phyloP scores from a whole-genome alignment of 2,888 invertebrate genomes.

The Agriopis marginaria region DNA sequence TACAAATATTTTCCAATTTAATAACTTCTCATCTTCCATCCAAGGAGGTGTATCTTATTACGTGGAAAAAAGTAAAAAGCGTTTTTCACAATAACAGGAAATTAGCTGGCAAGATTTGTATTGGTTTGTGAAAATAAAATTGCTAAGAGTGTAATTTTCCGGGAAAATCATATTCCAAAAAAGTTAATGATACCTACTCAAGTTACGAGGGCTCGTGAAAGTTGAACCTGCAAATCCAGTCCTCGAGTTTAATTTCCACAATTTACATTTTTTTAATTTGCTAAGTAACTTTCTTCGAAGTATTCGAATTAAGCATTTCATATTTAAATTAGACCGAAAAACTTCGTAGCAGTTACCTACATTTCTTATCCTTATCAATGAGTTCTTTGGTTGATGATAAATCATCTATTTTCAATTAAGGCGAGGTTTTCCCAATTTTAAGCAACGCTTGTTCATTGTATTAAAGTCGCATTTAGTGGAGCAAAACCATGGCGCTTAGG shows the following conservation, averaged over 20 bases:
- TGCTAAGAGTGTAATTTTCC: not conserved
- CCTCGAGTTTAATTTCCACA: slow-evolving; percentile 16
- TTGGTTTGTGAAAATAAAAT: not conserved
- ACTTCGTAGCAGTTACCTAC: slow-evolving; percentile 1
- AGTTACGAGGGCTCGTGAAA: slow-evolving; percentile 20
- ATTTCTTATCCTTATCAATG: too few species aligned
- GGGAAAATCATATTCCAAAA: slow-evolving; percentile 2
- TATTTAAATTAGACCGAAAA: slow-evolving; percentile 17
- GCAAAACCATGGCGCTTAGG: too few species aligned
- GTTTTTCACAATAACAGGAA: not conserved
- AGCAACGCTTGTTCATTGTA: too few species aligned
- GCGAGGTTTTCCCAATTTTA: not conserved
- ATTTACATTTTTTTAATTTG: slow-evolving; percentile 25
- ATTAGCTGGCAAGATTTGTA: not conserved
- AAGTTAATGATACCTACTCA: slow-evolving; percentile 14
- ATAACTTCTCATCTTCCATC: not conserved
- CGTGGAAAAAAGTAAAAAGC: not conserved
- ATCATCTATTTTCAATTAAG: not conserved
- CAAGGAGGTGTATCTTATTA: not conserved
- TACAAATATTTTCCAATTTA: not conserved
- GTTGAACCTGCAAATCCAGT: slow-evolving; percentile 21
- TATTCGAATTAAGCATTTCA: slow-evolving; percentile 6
- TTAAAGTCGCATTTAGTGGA: too few species aligned
- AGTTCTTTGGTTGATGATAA: not conserved
- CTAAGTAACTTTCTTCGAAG: slow-evolving; percentile 14